These are phyloP conservation scores for Harpalus rufipes DNA, from an alignment of 2,888 invertebrate species.

Conservation along the genomic window DNA sequence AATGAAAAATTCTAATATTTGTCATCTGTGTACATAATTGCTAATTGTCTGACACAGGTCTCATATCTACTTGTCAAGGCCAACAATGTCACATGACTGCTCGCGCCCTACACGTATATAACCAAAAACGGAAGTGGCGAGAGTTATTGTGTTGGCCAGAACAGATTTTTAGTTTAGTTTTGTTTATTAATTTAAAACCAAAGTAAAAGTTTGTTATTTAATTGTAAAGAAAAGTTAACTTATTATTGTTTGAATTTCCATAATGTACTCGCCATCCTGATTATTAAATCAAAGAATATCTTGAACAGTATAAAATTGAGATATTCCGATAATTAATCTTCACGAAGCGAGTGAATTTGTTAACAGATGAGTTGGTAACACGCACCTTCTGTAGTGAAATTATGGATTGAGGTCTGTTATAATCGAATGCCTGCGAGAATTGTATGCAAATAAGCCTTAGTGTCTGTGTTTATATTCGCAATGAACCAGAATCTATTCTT, in stretches of 20 bases:
- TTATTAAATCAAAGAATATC: neutral
- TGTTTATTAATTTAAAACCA: too few species aligned
- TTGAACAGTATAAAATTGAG: slow-evolving; percentile 17
- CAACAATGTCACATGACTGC: too few species aligned
- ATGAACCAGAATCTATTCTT: slow-evolving; percentile 22
- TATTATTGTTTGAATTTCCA: neutral
- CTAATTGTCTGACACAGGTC: too few species aligned
- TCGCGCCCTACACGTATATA: too few species aligned
- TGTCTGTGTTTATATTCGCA: neutral
- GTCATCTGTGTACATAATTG: too few species aligned
- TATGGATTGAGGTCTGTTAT: slow-evolving; percentile 15
- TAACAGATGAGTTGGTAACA: slow-evolving; percentile 5
- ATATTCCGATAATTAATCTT: slow-evolving; percentile 30
- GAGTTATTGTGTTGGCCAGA: too few species aligned
- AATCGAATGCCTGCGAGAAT: slow-evolving; percentile 18
- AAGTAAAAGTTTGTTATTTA: neutral
- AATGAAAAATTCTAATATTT: too few species aligned
- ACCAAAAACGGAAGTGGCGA: too few species aligned
- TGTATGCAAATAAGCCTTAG: slow-evolving; percentile 21
- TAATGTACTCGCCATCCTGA: neutral
- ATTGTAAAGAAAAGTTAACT: neutral
- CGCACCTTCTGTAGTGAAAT: slow-evolving; percentile 21
- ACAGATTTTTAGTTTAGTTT: too few species aligned
- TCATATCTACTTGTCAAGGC: too few species aligned
- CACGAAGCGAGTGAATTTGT: neutral